Evolutionary conservation across 1,140 invertebrate genomes (phyloP).

Genomic region (Aphelinus atriplicis): DNA sequence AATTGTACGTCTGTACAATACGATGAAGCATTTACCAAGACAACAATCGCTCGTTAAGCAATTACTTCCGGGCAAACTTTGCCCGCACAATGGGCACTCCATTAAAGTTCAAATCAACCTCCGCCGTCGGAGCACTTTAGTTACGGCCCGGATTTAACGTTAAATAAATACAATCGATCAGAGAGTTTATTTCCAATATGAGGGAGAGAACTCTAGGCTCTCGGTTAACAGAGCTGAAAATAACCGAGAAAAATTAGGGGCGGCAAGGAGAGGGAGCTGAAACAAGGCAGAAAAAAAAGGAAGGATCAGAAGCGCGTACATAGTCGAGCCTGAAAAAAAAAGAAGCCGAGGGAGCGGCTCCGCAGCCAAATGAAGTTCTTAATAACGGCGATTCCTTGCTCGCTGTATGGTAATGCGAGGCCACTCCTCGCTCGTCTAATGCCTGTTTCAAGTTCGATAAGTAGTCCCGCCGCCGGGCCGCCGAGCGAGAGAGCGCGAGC

Average conservation of each 20-base stretch:
- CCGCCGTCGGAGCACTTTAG: not conserved
- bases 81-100: constrained; percentile 9
- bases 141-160: constrained; percentile 39
- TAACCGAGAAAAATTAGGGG: constrained; percentile 24
- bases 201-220: no score
- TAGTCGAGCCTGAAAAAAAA: not conserved
- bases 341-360: constrained; percentile 8
- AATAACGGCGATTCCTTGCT: constrained; percentile 47
- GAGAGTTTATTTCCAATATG: constrained; percentile 31
- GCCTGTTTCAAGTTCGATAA: constrained; percentile 42
- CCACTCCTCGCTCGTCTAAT: not conserved
- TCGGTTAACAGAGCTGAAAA: not conserved
- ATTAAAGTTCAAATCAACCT: constrained; percentile 31
- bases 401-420: not conserved
- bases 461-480: constrained; percentile 10
- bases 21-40: not conserved
- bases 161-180: constrained; percentile 55
- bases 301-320: not conserved
- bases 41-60: constrained; percentile 10
- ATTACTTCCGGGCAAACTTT: not conserved
- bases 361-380: constrained; percentile 49
- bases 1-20: not conserved
- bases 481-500: not conserved
- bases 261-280: constrained; percentile 17
- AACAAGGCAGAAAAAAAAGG: constrained; percentile 5